A percentile compares a stretch with the other conserved stretches of the same genome.
phyloP scores from a whole-genome alignment of 64 coral and sea anemone genomes.

The Montipora efflorescens region DNA sequence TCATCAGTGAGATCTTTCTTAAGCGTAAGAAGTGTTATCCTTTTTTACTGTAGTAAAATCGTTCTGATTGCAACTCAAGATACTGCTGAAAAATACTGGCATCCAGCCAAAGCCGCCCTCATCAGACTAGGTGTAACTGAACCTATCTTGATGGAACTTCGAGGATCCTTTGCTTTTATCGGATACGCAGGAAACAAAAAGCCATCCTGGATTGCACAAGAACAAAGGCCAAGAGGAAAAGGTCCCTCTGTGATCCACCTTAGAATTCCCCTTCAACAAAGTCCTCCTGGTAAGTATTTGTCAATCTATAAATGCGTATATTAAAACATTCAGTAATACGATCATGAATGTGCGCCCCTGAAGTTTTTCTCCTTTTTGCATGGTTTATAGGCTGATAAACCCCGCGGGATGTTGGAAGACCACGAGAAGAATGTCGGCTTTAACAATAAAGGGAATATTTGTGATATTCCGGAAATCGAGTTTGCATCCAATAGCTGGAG shows the following conservation, averaged over 20 bases:
- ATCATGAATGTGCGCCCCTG: too few relatives aligned
- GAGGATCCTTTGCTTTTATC: slow-evolving; percentile 43
- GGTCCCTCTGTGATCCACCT: slow-evolving; percentile 29
- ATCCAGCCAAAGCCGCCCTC: background rate
- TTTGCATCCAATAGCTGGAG: too few relatives aligned
- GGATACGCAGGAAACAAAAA: background rate
- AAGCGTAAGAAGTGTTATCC: background rate
- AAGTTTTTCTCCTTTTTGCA: too few relatives aligned
- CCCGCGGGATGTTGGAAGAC: too few relatives aligned
- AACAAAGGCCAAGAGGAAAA: background rate
- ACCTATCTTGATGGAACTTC: background rate
- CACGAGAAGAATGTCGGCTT: too few relatives aligned
- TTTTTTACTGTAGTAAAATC: background rate
- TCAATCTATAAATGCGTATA: background rate
- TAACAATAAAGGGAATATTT: too few relatives aligned
- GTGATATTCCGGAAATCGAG: too few relatives aligned
- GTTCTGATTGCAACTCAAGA: slow-evolving; percentile 49
- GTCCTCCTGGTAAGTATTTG: background rate
- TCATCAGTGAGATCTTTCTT: background rate
- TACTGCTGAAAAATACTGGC: background rate
- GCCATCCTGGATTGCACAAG: slow-evolving; percentile 38
- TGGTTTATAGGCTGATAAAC: too few relatives aligned
- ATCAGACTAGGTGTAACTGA: slow-evolving; percentile 3
- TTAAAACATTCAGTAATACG: too few relatives aligned
- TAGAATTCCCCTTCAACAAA: slow-evolving; percentile 13